These are phyloP conservation scores for Ormyrus nitidulus DNA, from an alignment of 2,888 invertebrate species.

Conservation along the genomic window DNA sequence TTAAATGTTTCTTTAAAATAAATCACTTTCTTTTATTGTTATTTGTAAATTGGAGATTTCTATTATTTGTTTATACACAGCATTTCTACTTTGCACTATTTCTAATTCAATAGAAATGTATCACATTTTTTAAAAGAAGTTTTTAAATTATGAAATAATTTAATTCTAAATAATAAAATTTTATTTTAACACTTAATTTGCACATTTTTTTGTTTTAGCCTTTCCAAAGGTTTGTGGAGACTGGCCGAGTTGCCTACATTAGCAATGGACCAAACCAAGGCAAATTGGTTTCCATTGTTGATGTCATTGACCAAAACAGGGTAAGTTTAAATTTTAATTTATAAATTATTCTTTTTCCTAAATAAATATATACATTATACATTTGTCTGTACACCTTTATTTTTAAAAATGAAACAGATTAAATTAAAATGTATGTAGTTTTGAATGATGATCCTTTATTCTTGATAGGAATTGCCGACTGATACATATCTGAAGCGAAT, in stretches of 20 bases:
- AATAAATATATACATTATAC: background rate
- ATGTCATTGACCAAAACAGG: slow-evolving; percentile 98
- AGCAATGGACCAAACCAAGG: slow-evolving; percentile 93
- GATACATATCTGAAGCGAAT: slow-evolving; percentile 81
- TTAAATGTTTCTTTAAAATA: no score
- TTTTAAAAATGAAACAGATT: slow-evolving; percentile 21
- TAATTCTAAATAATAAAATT: slow-evolving; percentile 4
- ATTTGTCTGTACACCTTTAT: slow-evolving; percentile 59
- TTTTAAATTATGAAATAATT: background rate
- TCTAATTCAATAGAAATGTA: no score
- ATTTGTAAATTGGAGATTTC: no score
- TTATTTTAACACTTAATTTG: background rate
- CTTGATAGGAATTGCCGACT: slow-evolving; percentile 87
- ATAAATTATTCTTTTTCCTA: background rate
- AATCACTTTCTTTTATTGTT: no score
- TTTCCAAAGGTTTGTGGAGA: slow-evolving; percentile 95
- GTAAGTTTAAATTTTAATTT: slow-evolving; percentile 74
- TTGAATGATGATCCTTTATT: slow-evolving; percentile 77
- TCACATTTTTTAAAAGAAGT: no score
- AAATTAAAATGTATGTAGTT: slow-evolving; percentile 27
- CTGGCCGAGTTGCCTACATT: slow-evolving; percentile 97
- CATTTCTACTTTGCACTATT: no score
- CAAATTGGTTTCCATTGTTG: slow-evolving; percentile 95
- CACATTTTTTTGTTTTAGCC: slow-evolving; percentile 78
- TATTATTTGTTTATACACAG: no score